Evolutionary conservation across 2,888 invertebrate genomes (phyloP).

Genomic region (Hemistola chrysoprasaria): DNA sequence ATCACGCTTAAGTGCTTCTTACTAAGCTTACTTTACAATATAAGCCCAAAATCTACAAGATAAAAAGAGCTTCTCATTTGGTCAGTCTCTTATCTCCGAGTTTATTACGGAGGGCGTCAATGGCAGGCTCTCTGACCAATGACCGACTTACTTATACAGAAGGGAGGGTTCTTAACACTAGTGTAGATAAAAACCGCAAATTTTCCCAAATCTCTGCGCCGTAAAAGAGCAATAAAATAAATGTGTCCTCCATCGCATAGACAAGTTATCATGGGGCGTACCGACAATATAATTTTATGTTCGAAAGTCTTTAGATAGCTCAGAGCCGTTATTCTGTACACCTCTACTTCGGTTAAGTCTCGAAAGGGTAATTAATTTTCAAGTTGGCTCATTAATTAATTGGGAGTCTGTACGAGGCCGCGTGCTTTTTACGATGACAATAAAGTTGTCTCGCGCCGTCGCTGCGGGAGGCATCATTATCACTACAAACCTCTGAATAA

Average conservation of each 20-base stretch:
- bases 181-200: conserved; percentile 42
- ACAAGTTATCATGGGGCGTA: conserved; percentile 22
- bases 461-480: conserved; percentile 55
- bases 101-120: conserved; percentile 58
- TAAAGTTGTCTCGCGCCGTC: conserved; percentile 57
- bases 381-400: conserved; percentile 75
- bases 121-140: conserved; percentile 61
- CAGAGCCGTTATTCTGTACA: conserved; percentile 26
- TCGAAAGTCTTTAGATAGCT: conserved; percentile 41
- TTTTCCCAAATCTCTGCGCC: conserved; percentile 28
- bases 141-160: too few species aligned
- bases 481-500: conserved; percentile 34
- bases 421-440: conserved; percentile 67
- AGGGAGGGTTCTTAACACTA: conserved; percentile 52
- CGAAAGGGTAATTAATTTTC: conserved; percentile 65
- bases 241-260: conserved; percentile 17
- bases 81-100: conserved; percentile 9
- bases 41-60: conserved; percentile 13
- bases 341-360: conserved; percentile 42
- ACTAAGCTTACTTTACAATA: neutral
- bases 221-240: conserved; percentile 25
- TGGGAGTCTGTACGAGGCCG: conserved; percentile 60
- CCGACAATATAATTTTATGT: conserved; percentile 53
- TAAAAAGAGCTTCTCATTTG: conserved; percentile 7
- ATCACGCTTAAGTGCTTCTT: too few species aligned